phyloP scores from a whole-genome alignment of 92 coral and sea anemone species.

The Bergia sp. region DNA sequence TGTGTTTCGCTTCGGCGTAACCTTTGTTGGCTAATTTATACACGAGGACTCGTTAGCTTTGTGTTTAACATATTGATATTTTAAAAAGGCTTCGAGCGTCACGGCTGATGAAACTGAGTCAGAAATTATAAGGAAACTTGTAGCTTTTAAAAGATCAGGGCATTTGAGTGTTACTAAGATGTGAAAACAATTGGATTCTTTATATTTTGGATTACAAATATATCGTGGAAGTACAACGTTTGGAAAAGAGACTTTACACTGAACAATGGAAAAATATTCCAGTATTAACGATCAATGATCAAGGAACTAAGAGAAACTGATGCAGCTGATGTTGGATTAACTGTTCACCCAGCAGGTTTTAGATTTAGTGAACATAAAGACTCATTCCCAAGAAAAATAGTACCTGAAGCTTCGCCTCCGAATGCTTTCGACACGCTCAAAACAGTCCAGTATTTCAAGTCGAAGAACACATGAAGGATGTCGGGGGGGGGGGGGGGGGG shows the following conservation, averaged over 20 bases:
- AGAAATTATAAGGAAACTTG: conserved; percentile 43
- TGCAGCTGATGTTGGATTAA: background rate
- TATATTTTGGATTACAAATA: conserved; percentile 26
- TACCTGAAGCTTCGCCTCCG: background rate
- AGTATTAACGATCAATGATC: conserved; percentile 22
- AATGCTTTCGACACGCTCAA: conserved; percentile 19
- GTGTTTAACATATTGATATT: too few relatives aligned
- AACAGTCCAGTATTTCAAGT: conserved; percentile 17
- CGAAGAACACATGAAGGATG: background rate
- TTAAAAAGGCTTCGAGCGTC: background rate
- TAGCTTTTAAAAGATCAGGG: conserved; percentile 56
- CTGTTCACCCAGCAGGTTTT: background rate
- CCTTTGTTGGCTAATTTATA: too few relatives aligned
- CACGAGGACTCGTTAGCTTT: too few relatives aligned
- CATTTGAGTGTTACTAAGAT: conserved; percentile 59
- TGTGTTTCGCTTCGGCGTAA: too few relatives aligned
- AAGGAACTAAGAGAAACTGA: background rate
- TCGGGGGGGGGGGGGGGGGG: conserved; percentile 12
- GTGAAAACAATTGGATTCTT: conserved; percentile 37
- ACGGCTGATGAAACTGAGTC: conserved; percentile 25
- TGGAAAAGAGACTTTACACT: conserved; percentile 4
- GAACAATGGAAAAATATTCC: conserved; percentile 38
- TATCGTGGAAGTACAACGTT: conserved; percentile 11
- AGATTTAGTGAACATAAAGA: background rate
- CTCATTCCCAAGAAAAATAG: background rate